Evolutionary conservation across 2,113 vertebrate genomes (phyloP).

Genomic region (Chlamydotis undulata): DNA sequence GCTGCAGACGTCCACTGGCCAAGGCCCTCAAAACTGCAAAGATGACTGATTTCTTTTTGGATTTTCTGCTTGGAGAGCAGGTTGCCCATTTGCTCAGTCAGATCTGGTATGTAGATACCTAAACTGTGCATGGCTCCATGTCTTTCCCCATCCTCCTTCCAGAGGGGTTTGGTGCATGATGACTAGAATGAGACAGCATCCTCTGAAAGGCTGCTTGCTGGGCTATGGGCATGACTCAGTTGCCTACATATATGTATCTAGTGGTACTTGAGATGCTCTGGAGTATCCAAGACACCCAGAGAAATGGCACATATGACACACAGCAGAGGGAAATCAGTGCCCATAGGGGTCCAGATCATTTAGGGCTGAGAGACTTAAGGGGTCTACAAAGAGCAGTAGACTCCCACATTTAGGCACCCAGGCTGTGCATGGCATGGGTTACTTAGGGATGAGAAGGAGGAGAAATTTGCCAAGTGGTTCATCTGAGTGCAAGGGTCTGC

Average conservation of each 20-base stretch:
- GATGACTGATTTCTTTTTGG: neutral
- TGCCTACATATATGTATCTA: rapidly evolving
- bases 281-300: neutral
- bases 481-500: neutral
- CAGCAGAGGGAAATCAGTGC: neutral
- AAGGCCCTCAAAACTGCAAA: neutral
- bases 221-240: neutral
- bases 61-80: neutral
- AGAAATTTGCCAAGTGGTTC: neutral
- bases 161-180: neutral
- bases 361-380: neutral
- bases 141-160: neutral
- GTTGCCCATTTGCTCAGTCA: neutral
- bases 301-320: neutral
- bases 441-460: neutral
- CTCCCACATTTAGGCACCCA: neutral
- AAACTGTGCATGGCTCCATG: too few relatives aligned
- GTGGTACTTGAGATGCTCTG: neutral
- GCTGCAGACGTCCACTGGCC: neutral
- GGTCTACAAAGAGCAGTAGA: neutral
- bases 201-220: neutral
- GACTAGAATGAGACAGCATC: neutral
- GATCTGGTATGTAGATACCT: neutral
- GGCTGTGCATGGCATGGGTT: neutral
- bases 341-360: neutral